A percentile compares a stretch with the other conserved stretches of the same genome.
These are phyloP conservation scores for Myotis myotis DNA, from an alignment of 2,797 vertebrate genomes.

Conservation along the genomic window DNA sequence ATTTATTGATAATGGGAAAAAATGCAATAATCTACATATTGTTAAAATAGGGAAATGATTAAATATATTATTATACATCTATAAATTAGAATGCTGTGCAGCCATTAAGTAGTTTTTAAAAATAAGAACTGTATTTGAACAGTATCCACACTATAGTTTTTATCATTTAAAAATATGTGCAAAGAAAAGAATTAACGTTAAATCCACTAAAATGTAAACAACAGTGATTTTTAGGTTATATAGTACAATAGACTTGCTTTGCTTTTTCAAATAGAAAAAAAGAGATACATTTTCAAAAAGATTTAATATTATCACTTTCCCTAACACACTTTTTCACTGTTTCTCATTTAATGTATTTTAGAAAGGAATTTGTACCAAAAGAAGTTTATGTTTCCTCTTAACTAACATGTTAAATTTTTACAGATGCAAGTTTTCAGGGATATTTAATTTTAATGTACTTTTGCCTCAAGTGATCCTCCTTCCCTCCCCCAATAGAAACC, in stretches of 20 bases:
- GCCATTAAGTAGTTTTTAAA: not conserved
- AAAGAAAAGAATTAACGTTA: conserved; percentile 23
- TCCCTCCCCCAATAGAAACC: no score
- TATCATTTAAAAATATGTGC: not conserved
- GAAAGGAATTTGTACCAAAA: not conserved
- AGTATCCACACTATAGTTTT: not conserved
- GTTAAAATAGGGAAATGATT: conserved; percentile 34
- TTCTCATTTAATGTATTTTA: not conserved
- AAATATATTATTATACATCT: not conserved
- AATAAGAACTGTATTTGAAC: not conserved
- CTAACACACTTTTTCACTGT: not conserved
- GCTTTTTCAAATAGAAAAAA: conserved; percentile 35
- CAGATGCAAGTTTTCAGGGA: not conserved
- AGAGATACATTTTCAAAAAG: not conserved
- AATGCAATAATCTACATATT: not conserved
- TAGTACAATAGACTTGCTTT: not conserved
- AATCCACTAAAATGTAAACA: not conserved
- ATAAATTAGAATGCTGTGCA: not conserved
- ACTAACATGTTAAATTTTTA: not conserved
- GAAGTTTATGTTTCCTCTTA: not conserved
- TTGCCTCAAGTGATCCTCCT: not conserved
- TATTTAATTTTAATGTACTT: not conserved
- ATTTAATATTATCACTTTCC: conserved; percentile 2
- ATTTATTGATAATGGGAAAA: not conserved
- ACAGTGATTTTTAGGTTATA: not conserved